Evolutionary conservation across 2,113 vertebrate genomes (phyloP).

Genomic region (Taxidea taxus): DNA sequence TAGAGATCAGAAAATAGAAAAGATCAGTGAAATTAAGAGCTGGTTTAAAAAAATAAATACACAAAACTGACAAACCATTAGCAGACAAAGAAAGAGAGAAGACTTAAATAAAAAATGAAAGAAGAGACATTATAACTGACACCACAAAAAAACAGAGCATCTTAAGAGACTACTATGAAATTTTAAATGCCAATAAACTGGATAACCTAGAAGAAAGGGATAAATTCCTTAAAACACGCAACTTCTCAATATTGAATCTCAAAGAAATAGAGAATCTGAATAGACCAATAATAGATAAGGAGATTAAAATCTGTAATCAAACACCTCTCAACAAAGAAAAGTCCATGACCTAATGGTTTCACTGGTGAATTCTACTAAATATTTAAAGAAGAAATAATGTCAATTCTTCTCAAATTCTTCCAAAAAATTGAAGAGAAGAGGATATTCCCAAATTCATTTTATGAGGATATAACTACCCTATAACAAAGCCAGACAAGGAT

Average conservation of each 20-base stretch:
- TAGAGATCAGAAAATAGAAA: not conserved
- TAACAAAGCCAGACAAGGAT: not conserved
- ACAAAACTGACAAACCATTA: not conserved
- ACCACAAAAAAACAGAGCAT: not conserved
- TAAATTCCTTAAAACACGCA: not conserved
- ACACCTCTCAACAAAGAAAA: not conserved
- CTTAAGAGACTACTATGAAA: not conserved
- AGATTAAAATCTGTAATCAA: not conserved
- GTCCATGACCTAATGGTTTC: not conserved
- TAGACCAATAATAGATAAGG: not conserved
- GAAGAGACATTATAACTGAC: not conserved
- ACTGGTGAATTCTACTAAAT: not conserved
- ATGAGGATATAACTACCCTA: not conserved
- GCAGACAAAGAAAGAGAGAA: not conserved
- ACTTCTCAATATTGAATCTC: not conserved
- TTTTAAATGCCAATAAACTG: not conserved
- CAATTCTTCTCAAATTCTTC: not conserved
- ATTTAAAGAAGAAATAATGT: not conserved
- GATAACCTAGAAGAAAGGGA: not conserved
- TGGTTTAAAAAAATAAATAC: not conserved
- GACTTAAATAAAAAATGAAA: not conserved
- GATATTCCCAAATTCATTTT: not conserved
- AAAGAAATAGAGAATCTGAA: not conserved
- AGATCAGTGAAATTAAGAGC: not conserved
- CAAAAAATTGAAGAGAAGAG: not conserved